Base-by-base conservation (phyloP, 2,888 invertebrate species). In the Heliconius hortense region DNA sequence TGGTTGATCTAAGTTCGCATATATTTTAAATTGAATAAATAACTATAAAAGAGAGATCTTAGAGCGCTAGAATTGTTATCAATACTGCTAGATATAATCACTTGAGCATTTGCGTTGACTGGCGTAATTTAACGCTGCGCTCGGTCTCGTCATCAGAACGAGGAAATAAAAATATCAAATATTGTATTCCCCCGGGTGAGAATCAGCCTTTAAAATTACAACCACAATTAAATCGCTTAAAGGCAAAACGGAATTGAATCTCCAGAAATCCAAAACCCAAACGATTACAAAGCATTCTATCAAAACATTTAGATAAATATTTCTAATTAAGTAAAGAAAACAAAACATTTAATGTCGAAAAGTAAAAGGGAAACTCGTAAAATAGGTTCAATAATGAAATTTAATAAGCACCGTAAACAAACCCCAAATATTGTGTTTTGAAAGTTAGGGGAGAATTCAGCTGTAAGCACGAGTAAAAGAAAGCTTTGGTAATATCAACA, bases 361-460 rank as follows among this genome's bases (percentile, higher is more conserved):
- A 74, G 64, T 71, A 71, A 70, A 64, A 74, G 70, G 66, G 64
- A 75, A 74, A 59, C 59, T 59, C 56, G 67, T 60, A 62, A 67
- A 75, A 43, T 39, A 71, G n/a, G 72, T 68, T 28, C 67, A 72
- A 75, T 75, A 72, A 72, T 67, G 75, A 75, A 75, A 75, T 75
- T 75, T 75, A 72, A 72, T 75, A 72, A 72, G 67, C 48, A 56
- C 21, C 67, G 53, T 63, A 56, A 76, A 76, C 63, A 69, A 64
- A 70, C 63, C 28, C 48, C 31, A 64, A 48, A 64, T 26, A 56
- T 74, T 74, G 60, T 56, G 69, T 39, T 75, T 59, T 28, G 59
- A 59, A 69, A 73, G 39, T 69, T 69, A 24, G 26, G 72, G 68
- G 68, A 64, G 70, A 76, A 39, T 31, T 75, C 60, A 24, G n/a